Percentiles rank a stretch among this genome's conserved stretches.
Conservation (phyloP, 1,140 invertebrate species). For the Drosophila bocqueti region DNA sequence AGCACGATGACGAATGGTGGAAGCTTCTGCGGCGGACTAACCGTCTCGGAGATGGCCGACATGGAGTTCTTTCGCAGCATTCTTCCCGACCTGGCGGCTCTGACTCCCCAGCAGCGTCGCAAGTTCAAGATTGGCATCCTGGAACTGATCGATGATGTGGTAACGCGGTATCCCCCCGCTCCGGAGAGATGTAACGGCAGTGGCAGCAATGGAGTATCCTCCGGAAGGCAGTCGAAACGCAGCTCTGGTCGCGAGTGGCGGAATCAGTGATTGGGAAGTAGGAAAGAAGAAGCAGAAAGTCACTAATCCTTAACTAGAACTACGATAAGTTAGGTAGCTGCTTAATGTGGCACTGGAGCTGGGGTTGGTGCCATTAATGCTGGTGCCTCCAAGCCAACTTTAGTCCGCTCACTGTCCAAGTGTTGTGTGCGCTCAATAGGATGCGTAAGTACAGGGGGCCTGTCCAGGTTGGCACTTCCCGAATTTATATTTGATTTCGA, state of each 20-base stretch:
- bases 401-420: conserved; percentile 44
- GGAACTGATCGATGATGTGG: conserved; percentile 79
- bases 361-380: not conserved
- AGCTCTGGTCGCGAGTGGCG: conserved; percentile 66
- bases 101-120: conserved; percentile 77
- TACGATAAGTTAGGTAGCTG: conserved; percentile 22
- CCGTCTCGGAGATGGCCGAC: conserved; percentile 65
- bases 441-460: conserved; percentile 24
- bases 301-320: conserved; percentile 36
- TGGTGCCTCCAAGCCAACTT: not conserved
- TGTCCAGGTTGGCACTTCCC: not conserved
- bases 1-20: conserved; percentile 46
- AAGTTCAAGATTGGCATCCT: conserved; percentile 83
- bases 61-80: conserved; percentile 84
- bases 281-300: conserved; percentile 19
- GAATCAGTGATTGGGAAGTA: conserved; percentile 15
- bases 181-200: conserved; percentile 58
- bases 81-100: conserved; percentile 69
- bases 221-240: conserved; percentile 33
- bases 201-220: conserved; percentile 34
- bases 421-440: conserved; percentile 65
- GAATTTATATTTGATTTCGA: not conserved
- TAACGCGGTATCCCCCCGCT: conserved; percentile 71
- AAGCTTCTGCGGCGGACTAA: conserved; percentile 46
- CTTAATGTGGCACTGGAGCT: conserved; percentile 13